Conservation (phyloP, 2,797 vertebrate genomes). For the Hyperoplus lanceolatus region DNA sequence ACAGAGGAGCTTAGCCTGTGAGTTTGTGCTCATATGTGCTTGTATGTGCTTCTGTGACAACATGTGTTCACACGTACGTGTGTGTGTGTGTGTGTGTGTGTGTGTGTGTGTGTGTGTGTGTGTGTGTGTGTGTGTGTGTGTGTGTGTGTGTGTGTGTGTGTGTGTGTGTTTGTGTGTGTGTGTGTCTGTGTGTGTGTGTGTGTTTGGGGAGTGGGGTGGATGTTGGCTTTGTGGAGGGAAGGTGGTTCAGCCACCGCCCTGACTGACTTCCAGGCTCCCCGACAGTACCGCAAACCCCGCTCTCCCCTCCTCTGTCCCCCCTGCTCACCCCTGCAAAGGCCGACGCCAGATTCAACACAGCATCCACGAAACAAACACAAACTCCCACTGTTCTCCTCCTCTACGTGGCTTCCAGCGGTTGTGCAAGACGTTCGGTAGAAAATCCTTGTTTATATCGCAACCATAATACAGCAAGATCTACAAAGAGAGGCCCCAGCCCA, state of each 20-base stretch:
- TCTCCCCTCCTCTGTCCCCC: conserved; percentile 23
- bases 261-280: conserved; percentile 88
- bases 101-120: conserved; percentile 49
- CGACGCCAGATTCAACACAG: conserved; percentile 80
- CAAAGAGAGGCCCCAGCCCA: conserved; percentile 77
- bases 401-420: conserved; percentile 76
- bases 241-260: conserved; percentile 84
- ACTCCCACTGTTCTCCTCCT: conserved; percentile 78
- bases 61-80: conserved; percentile 41
- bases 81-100: conserved; percentile 45
- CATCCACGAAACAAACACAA: conserved; percentile 82
- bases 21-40: background rate
- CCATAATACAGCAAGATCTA: conserved; percentile 77
- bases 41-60: conserved; percentile 30
- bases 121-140: conserved; percentile 5
- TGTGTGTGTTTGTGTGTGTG: conserved; percentile 39
- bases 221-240: conserved; percentile 72
- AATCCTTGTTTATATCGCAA: conserved; percentile 81
- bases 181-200: conserved; percentile 21
- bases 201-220: conserved; percentile 72
- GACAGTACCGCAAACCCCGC: conserved; percentile 79
- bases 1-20: conserved; percentile 19
- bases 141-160: conserved; percentile 17
- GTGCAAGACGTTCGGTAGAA: conserved; percentile 76
- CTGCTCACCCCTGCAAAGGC: conserved; percentile 67